A percentile compares a stretch with the other conserved stretches of the same genome.
Conservation (phyloP, 2,888 invertebrate genomes). For the Apamea sordens region DNA sequence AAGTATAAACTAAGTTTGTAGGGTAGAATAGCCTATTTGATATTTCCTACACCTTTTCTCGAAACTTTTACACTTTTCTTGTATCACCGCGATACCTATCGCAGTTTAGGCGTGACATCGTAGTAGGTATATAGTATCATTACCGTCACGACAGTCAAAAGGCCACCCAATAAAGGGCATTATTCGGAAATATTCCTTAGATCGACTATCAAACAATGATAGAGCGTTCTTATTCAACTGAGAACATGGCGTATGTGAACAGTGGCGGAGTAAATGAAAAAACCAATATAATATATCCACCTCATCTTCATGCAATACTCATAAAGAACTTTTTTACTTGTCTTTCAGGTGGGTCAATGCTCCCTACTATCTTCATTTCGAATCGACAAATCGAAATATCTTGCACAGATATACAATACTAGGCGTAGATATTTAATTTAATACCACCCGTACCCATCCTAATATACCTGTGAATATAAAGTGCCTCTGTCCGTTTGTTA, state of each 20-base stretch:
- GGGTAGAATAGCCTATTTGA: background rate
- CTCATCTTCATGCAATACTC: background rate
- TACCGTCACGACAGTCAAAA: slow-evolving; percentile 24
- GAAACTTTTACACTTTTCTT: background rate
- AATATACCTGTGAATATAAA: background rate
- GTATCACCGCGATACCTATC: background rate
- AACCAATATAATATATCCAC: background rate
- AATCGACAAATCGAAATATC: background rate
- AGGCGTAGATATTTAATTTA: background rate
- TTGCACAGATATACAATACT: background rate
- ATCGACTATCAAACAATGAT: slow-evolving; percentile 51
- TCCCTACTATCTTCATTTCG: background rate
- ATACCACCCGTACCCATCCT: background rate
- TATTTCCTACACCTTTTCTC: background rate
- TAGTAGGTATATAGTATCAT: background rate
- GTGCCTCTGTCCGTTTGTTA: background rate
- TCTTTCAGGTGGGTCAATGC: background rate
- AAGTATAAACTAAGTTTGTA: too few species aligned
- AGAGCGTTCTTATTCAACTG: slow-evolving; percentile 47
- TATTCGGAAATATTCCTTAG: slow-evolving; percentile 56
- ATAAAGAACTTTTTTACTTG: background rate
- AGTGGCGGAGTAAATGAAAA: slow-evolving; percentile 2
- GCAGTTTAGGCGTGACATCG: background rate
- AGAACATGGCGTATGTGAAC: slow-evolving; percentile 24
- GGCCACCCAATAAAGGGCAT: slow-evolving; percentile 31